Conservation (phyloP, 2,888 invertebrate genomes). For the Tipula vernalis region DNA sequence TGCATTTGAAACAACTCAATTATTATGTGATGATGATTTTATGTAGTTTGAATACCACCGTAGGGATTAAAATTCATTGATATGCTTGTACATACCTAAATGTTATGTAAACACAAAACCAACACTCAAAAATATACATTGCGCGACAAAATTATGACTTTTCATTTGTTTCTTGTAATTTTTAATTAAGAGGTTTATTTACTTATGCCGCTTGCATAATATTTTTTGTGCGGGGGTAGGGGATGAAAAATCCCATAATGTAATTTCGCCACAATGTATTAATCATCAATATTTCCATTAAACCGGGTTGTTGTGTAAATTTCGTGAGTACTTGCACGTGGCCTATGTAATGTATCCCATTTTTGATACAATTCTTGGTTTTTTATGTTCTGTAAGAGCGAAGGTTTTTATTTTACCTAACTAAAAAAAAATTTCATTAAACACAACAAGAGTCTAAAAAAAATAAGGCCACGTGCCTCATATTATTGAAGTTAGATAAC, state of each 20-base stretch:
- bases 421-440: not conserved
- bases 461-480: not conserved
- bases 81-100: not conserved
- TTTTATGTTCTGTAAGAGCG: not conserved
- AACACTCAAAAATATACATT: not conserved
- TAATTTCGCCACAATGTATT: not conserved
- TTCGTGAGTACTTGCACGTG: constrained; percentile 26
- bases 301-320: not conserved
- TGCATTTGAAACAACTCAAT: not conserved
- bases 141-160: not conserved
- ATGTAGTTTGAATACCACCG: not conserved
- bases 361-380: constrained; percentile 21
- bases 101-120: not conserved
- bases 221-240: not conserved
- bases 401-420: not conserved
- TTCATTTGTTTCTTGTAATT: not conserved
- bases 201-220: not conserved
- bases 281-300: not conserved
- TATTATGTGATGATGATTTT: not conserved
- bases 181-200: not conserved
- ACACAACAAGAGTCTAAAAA: not conserved
- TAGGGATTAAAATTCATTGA: not conserved
- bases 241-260: not conserved
- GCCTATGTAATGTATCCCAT: constrained; percentile 35
- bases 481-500: not conserved